Base-by-base conservation (phyloP, 2,113 vertebrate genomes). In the Callospermophilus lateralis region DNA sequence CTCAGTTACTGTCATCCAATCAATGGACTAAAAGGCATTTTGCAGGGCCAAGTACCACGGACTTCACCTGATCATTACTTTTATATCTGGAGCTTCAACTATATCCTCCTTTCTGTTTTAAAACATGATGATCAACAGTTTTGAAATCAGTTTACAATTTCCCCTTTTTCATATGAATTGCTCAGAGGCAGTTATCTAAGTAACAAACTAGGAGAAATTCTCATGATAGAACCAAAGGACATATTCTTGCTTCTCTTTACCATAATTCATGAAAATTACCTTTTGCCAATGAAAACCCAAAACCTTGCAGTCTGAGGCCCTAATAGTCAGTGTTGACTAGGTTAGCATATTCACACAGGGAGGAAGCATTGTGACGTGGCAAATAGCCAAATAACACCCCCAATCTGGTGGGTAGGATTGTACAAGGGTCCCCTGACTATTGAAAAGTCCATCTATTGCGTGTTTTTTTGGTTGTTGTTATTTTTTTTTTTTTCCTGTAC, bases 261-360 rank as follows among this genome's bases (percentile, higher is more conserved):
- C 72, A 11, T 72, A 78, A 87, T 37, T 80, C 68, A 39, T 30
- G 78, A 67, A 90, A 90, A 93, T 89, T 78, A 53, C 84, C 13
- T 90, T 83, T 53, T 93, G 20, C 90, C 80, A 94, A 72, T 72
- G 13, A 93, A 88, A 90, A 86, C 37, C 37, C 53, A 86, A 87
- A 92, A 74, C 15, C n/a, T 78, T 84, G 34, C 24, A 79, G 3
- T 93, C 58, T 73, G 30, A 86, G 61, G 30, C 30, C 51, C 26
- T 45, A 19, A 53, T 95, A 45, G 89, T 76, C 30, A 39, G 68
- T 81, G 15, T 92, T 92, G 92, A 76, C 84, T 85, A 63, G 26
- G 73, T 42, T 68, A 76, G 0, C 85, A 28, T 70, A 76, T 92
- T 89, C 51, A 94, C n/a, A 72, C n/a, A 81, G 76, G 42, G 48